phyloP scores from a whole-genome alignment of 2,888 invertebrate genomes.

The Gryllus longicercus region DNA sequence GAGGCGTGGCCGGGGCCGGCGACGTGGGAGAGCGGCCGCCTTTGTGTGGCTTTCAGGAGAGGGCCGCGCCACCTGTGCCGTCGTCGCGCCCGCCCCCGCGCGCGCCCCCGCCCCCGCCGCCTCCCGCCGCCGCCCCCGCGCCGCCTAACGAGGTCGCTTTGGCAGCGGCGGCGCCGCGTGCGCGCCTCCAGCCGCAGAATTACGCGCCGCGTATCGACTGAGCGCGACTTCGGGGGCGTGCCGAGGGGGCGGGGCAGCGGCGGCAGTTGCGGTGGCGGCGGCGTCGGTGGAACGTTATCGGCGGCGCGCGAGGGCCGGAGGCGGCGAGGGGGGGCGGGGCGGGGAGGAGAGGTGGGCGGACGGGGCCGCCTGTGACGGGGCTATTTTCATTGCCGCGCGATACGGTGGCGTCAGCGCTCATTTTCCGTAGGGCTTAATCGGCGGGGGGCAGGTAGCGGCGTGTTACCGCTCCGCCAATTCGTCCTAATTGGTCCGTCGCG shows the following conservation, averaged over 20 bases:
- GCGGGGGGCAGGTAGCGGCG: background rate
- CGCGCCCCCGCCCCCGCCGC: no score
- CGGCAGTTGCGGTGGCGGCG: background rate
- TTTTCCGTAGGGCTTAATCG: background rate
- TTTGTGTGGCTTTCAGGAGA: no score
- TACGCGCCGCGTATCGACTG: no score
- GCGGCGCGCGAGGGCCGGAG: background rate
- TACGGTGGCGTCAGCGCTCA: background rate
- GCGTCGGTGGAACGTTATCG: background rate
- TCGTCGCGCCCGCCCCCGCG: no score
- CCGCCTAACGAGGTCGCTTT: no score
- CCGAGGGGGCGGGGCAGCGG: background rate
- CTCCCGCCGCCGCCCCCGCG: no score
- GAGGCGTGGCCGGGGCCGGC: no score
- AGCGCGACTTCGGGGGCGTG: background rate
- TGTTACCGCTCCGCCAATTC: conserved; percentile 17
- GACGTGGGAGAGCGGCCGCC: no score
- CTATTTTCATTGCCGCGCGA: background rate
- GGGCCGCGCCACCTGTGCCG: no score
- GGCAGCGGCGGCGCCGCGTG: no score
- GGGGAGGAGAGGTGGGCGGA: background rate
- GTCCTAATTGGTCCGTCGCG: conserved; percentile 17
- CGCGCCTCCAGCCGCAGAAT: no score
- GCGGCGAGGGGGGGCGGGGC: background rate
- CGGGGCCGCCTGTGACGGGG: background rate